Conservation (phyloP, 2,797 vertebrate species). For the Sebastes vulpes region DNA sequence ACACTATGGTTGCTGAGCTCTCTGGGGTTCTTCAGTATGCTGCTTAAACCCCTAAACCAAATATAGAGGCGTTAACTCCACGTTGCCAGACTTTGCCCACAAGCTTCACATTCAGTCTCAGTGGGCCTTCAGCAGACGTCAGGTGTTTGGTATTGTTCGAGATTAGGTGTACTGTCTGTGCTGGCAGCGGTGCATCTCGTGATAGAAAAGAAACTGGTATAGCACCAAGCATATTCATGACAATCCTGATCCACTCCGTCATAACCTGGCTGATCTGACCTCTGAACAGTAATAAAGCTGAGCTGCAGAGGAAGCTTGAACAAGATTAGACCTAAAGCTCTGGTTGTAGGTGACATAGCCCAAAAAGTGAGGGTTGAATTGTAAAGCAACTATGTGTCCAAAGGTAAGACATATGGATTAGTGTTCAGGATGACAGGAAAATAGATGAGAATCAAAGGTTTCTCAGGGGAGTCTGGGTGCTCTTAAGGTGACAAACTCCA, state of each 20-base stretch:
- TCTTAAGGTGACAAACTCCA: conserved; percentile 24
- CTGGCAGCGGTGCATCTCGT: neutral
- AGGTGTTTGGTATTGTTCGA: conserved; percentile 16
- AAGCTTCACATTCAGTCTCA: conserved; percentile 15
- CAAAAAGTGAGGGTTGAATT: neutral
- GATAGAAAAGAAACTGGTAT: neutral
- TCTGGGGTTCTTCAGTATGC: neutral
- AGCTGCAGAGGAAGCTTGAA: neutral
- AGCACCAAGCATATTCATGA: neutral
- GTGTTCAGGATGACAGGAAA: neutral
- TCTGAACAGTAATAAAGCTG: neutral
- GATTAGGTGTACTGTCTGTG: conserved; percentile 38
- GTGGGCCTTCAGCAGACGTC: neutral
- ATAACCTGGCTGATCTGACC: neutral
- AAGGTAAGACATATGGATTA: conserved; percentile 2
- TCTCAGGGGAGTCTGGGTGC: conserved; percentile 12
- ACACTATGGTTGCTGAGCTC: neutral
- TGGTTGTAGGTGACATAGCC: neutral
- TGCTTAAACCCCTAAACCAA: conserved; percentile 23
- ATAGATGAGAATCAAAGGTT: conserved; percentile 21
- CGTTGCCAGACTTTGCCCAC: conserved; percentile 24
- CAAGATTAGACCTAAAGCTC: neutral
- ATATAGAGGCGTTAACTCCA: conserved; percentile 24
- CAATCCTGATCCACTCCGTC: neutral
- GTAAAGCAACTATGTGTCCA: neutral